Evolutionary conservation across 2,113 vertebrate species (phyloP), one percentile per base, ranked within the genome.

Genomic region (Todiramphus saurophagus): DNA sequence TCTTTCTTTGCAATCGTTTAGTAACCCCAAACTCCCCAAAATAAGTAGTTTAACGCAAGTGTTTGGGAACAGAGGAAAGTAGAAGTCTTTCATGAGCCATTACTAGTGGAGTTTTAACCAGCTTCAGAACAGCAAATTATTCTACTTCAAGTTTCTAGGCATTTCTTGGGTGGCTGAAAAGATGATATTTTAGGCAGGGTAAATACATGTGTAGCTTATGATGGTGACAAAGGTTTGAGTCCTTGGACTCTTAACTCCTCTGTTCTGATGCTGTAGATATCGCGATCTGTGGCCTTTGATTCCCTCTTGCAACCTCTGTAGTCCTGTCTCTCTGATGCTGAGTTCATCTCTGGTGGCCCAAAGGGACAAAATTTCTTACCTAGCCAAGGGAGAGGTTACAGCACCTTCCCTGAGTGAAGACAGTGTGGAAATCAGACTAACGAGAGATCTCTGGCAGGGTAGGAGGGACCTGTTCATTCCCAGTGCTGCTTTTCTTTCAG

Each of bases 371-470:
- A 64, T 53, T 64, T 68, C 55, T 66, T 74, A 5, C 19, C 50
- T 66, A 35, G 30, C 37, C 21, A 10, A 16, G 1, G 4, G 48
- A 64, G 33, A 0, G 1, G 46, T 51, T 53, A 39, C 20, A 75
- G 28, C 18, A 73, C 46, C 23, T 82, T 79, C 48, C 19, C 18
- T 43, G 58, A 30, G 33, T 14, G 50, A 83, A 66, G 0, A 3
- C 14, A 9, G 37, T 16, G 33, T 50, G 62, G 66, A 87, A 94
- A 48, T 64, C 68, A 67, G 63, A 46, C 35, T 48, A 37, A 13
- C 0, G 1, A 62, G 48, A 59, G 56, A 25, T 83, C 80, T 89
- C 76, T 84, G 33, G n/a, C 18, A 23, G 62, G 43, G 76, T 37
- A 33, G 68, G 51, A 88, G 50, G 0, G 5, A 90, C 28, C 20